Evolutionary conservation across 2,113 vertebrate species (phyloP), one percentile per base, ranked within the genome.

Genomic region (Vidua macroura): DNA sequence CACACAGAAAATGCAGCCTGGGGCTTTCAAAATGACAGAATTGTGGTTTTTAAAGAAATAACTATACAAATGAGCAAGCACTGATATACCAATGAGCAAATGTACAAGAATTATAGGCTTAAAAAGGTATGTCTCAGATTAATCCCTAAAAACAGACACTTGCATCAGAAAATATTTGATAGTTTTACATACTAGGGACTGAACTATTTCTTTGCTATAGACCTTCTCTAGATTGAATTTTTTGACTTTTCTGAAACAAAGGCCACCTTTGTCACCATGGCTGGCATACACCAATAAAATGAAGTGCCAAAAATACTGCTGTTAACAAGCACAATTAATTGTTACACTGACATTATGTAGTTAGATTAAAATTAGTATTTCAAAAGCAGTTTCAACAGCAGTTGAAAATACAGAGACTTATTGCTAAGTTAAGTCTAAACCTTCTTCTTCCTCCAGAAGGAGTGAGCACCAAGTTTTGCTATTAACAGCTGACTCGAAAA

Each of bases 81-180:
- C 0, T 58, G 43, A 75, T 30, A 27, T 0, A 78, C 6, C 19
- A 72, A 31, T 1, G 1, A 46, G 4, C 11, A 79, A n/a, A 27
- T 2, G 6, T 41, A 31, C 14, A 27, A 23, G 44, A 86, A 66
- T 46, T 28, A 33, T 0, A 62, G 37, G 41, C 28, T 53, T 51
- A 8, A 59, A 66, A 75, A 84, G 3, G 4, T 20, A 13, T 2
- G 2, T 44, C 63, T 69, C 41, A 46, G 14, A 41, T 33, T 20
- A 78, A 74, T 10, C 19, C 49, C 58, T 35, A 72, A 10, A 4
- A 69, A 62, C 23, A 44, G 46, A 60, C 22, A n/a, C 14, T 13
- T 70, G 35, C 27, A 64, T 2, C 2, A 1, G 27, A 79, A 63
- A 84, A 39, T 20, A 76, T 14, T 18, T 74, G 9, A 2, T 35